Conservation (phyloP, 2,797 vertebrate genomes). For the Alcedo quadribrachys region DNA sequence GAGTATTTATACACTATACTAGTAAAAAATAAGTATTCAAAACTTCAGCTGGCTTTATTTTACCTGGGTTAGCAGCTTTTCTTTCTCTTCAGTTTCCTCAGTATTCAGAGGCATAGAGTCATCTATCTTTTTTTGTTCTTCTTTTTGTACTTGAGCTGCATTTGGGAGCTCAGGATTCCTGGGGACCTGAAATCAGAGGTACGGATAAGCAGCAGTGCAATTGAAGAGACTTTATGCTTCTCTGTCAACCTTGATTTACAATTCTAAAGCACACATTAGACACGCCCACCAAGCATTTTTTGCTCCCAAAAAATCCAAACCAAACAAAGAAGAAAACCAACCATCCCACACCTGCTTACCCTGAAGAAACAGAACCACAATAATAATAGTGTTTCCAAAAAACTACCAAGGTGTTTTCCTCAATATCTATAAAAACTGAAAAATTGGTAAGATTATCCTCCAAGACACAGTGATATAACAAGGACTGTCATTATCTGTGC, state of each 20-base stretch:
- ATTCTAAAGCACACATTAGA: background rate
- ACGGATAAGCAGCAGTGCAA: constrained; percentile 8
- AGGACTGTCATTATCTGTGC: background rate
- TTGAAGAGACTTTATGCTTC: background rate
- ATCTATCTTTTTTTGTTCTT: constrained; percentile 89
- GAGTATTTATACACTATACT: background rate
- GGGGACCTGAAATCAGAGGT: constrained; percentile 78
- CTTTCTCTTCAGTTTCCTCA: constrained; percentile 87
- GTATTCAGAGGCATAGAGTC: constrained; percentile 83
- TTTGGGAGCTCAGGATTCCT: constrained; percentile 86
- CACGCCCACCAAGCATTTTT: background rate
- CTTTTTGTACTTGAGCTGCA: constrained; percentile 84
- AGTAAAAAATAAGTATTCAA: fast-evolving
- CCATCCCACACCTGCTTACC: background rate
- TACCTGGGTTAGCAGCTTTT: constrained; percentile 88
- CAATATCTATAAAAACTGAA: background rate
- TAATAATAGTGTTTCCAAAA: background rate
- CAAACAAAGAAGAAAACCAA: background rate
- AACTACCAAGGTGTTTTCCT: background rate
- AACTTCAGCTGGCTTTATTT: background rate
- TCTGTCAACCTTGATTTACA: constrained; percentile 1
- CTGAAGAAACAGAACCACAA: background rate
- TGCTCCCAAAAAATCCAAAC: background rate
- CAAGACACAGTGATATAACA: background rate
- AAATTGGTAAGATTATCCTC: background rate